A percentile compares a stretch with the other conserved stretches of the same genome.
These are phyloP conservation scores for Leontopithecus rosalia DNA, from an alignment of 2,797 vertebrate genomes.

Conservation along the genomic window DNA sequence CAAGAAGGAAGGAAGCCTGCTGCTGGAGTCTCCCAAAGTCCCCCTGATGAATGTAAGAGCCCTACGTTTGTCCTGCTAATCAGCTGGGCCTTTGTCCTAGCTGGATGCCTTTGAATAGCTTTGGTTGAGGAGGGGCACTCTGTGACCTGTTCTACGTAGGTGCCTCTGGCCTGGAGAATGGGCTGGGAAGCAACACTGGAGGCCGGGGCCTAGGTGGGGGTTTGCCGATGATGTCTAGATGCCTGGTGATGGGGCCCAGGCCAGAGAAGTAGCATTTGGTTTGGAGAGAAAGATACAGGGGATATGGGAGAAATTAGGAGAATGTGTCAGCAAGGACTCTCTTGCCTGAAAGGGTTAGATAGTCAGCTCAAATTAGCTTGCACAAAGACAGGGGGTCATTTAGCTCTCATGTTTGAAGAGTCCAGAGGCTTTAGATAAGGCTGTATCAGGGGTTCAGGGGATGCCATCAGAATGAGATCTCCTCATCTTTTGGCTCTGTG, in stretches of 20 bases:
- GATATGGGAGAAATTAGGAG: background rate
- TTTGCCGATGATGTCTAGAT: background rate
- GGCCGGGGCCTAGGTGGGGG: background rate
- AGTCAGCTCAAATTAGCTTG: background rate
- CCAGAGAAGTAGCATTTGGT: background rate
- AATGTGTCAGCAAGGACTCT: background rate
- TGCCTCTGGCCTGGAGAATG: background rate
- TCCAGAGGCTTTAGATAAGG: background rate
- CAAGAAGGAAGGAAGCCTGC: background rate
- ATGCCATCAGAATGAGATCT: background rate
- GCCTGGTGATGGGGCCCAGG: too few relatives aligned
- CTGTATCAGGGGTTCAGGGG: background rate
- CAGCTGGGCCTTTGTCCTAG: background rate
- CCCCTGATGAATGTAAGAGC: background rate
- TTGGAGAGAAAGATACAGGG: background rate
- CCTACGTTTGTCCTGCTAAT: background rate
- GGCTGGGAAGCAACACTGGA: background rate
- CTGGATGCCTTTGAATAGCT: background rate
- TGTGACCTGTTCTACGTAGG: background rate
- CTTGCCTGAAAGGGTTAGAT: background rate
- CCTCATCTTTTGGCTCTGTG: background rate
- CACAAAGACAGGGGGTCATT: background rate
- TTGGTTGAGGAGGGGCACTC: background rate
- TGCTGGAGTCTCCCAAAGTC: background rate
- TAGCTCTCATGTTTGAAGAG: background rate